Conservation (phyloP, 2,113 vertebrate genomes). For the Saccopteryx bilineata region DNA sequence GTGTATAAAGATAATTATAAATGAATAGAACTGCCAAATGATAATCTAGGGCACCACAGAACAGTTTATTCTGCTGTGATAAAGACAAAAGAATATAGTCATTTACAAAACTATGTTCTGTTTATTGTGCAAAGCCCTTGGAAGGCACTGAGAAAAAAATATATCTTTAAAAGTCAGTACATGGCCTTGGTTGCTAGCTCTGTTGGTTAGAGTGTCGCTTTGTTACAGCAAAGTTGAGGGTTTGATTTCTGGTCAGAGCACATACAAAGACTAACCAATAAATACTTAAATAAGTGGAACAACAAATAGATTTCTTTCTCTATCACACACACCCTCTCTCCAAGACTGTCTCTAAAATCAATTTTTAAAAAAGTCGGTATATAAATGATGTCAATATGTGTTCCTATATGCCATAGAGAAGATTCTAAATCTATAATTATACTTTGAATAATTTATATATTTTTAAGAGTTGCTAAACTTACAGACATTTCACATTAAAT, state of each 20-base stretch:
- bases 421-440: conserved; percentile 10
- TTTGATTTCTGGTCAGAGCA: too few species aligned
- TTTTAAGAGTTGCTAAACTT: conserved; percentile 13
- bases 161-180: background rate
- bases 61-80: conserved; percentile 23
- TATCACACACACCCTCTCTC: too few species aligned
- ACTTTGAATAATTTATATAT: conserved; percentile 20
- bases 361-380: background rate
- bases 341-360: too few species aligned
- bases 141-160: background rate
- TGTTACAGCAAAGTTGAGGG: too few species aligned
- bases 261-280: too few species aligned
- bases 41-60: background rate
- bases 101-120: conserved; percentile 54
- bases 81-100: conserved; percentile 64
- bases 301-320: too few species aligned
- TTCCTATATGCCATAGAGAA: background rate
- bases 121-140: background rate
- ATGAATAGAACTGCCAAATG: conserved; percentile 61
- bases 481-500: conserved; percentile 1
- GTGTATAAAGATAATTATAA: conserved; percentile 70
- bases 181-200: too few species aligned
- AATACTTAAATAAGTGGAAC: too few species aligned
- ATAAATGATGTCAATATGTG: background rate
- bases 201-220: too few species aligned